Base-by-base conservation (phyloP, 2,888 invertebrate genomes). In the Bugulina stolonifera region DNA sequence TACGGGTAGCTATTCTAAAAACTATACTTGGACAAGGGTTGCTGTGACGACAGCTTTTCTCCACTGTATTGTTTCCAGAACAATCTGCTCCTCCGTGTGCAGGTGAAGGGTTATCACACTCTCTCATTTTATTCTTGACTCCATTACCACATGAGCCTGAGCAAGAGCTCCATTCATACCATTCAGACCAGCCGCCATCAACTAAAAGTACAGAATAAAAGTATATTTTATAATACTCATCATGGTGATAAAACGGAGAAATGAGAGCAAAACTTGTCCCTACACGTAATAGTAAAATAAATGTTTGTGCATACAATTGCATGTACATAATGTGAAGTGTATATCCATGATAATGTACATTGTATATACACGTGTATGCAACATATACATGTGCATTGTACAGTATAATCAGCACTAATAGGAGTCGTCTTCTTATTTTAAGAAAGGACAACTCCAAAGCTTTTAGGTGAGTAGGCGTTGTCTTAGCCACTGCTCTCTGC, bases 131-230 rank as follows among this genome's bases (percentile, higher is more conserved):
- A 10, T 10, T 34, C 2, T 25, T 64, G 5, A 29, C 14, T 27
- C 64, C 64, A 5, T 32, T 64, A 64, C 64, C 64, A 64, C 64
- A 64, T 14, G 64, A 29, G 10, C 25, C 29, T 2, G 32, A 32
- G n/a, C 64, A 64, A 14, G 64, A 10, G 18, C 43, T 43, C 14
- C 27, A 64, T 27, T 29, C 64, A 5, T 18, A 3, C 64, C 64
- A 64, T 1, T 27, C 32, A 32, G 29, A 29, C 64, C 64, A 64
- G 18, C 64, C 64, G n/a, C 64, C 64, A 64, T 64, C n/a, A 22
- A 64, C 64, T 64, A 64, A 32, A 57, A 52, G 52, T 52, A 14
- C n/a, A 43, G 43, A 43, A 18, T 43, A 43, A 10, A 43, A 10
- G 18, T 43, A 43, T 43, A 43, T 43, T 10, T 43, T 10, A 10